Base-by-base conservation (phyloP, 1,140 invertebrate genomes). In the Schlechtendalia chinensis region DNA sequence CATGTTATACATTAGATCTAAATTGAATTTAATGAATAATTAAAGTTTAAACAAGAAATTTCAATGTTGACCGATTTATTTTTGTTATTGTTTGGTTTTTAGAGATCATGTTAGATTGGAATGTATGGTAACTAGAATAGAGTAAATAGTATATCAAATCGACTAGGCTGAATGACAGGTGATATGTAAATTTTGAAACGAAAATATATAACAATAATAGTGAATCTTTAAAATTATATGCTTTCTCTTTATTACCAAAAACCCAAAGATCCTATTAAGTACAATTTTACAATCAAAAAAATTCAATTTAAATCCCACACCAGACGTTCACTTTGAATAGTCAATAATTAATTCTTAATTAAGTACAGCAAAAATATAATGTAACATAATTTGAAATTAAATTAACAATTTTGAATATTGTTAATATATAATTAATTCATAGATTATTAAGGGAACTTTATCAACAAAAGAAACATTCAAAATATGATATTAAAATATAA, bases 91-190 rank as follows among this genome's bases (percentile, higher is more conserved):
- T 69, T 72, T 72, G 47, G 69, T 54, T 53, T 29, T 32, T n/a
- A 14, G 75, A 79, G 75, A 79, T 79, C 75, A 79, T 29, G 32
- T 32, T 45, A n/a, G 24, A 24, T 79, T 79, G 75, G 75, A 79
- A 79, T 63, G 75, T 61, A 24, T 63, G 75, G 75, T 79, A 79
- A 79, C 75, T 63, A 79, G 58, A 72, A 45, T 77, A 59, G n/a
- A n/a, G 58, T 27, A 12, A 63, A 79, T 50, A 79, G 22, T 77
- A 63, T 50, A 79, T 59, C 11, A 77, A 75, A 59, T 58, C 29
- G 45, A 58, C 58, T 32, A 39, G 75, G 47, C 45, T 79, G 39
- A 63, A 79, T 50, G 16, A 79, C 16, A 63, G 56, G 39, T 61
- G 58, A 79, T 79, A 79, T 79, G 75, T 79, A 29, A 5, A 58